A percentile compares a stretch with the other conserved stretches of the same genome.
Conservation (phyloP, 2,888 invertebrate species). For the Calameuta filiformis region DNA sequence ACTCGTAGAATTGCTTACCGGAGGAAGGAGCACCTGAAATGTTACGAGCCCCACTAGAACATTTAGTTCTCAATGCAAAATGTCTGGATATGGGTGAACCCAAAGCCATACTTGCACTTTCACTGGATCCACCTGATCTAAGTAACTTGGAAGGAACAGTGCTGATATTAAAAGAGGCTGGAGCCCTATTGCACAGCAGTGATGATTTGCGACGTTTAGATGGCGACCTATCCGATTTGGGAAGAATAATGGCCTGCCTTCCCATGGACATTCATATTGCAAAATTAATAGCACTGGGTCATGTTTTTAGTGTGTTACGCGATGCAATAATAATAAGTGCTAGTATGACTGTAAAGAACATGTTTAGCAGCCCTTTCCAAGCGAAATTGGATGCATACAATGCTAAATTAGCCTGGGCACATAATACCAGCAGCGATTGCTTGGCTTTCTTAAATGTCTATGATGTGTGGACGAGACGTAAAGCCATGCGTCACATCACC, state of each 20-base stretch:
- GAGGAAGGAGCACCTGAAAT: slow-evolving; percentile 80
- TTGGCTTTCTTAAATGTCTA: slow-evolving; percentile 86
- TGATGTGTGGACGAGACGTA: slow-evolving; percentile 79
- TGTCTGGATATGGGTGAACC: slow-evolving; percentile 83
- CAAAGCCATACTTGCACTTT: slow-evolving; percentile 83
- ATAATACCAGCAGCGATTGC: slow-evolving; percentile 85
- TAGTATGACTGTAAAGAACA: slow-evolving; percentile 82
- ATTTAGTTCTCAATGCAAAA: slow-evolving; percentile 84
- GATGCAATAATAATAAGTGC: slow-evolving; percentile 91
- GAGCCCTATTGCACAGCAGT: slow-evolving; percentile 76
- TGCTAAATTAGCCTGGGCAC: slow-evolving; percentile 84
- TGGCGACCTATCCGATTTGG: slow-evolving; percentile 90
- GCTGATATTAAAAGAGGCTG: slow-evolving; percentile 87
- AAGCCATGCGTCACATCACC: slow-evolving; percentile 71
- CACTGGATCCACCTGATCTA: slow-evolving; percentile 88
- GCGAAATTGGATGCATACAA: slow-evolving; percentile 78
- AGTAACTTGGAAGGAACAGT: slow-evolving; percentile 84
- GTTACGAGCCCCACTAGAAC: slow-evolving; percentile 82
- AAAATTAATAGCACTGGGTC: slow-evolving; percentile 87
- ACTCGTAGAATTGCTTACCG: slow-evolving; percentile 65
- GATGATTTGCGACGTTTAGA: slow-evolving; percentile 73
- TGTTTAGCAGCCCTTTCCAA: slow-evolving; percentile 82
- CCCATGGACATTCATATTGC: slow-evolving; percentile 86
- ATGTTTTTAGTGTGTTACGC: slow-evolving; percentile 85
- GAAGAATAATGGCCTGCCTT: slow-evolving; percentile 82